These are phyloP conservation scores for Taenaris catops DNA, from an alignment of 2,888 invertebrate genomes.

Conservation along the genomic window DNA sequence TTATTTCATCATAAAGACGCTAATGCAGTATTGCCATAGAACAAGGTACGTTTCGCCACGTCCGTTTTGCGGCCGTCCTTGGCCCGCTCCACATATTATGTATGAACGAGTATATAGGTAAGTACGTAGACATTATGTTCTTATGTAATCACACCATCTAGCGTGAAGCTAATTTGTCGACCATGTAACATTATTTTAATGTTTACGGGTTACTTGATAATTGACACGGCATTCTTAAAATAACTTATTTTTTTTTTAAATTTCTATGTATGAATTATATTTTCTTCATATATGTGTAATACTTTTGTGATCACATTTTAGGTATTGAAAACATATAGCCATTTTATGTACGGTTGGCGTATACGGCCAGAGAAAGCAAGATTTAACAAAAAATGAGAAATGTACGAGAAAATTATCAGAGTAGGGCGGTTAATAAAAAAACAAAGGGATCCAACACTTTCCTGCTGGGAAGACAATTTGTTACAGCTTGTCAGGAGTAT, in stretches of 20 bases:
- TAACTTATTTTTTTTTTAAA: too few relatives aligned
- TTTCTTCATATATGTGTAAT: too few relatives aligned
- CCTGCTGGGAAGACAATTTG: conserved; percentile 10
- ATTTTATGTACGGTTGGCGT: too few relatives aligned
- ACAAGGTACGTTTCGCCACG: conserved; percentile 19
- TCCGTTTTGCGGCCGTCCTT: conserved; percentile 22
- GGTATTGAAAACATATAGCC: too few relatives aligned
- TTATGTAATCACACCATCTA: conserved; percentile 19
- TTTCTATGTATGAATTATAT: too few relatives aligned
- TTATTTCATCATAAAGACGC: conserved; percentile 21
- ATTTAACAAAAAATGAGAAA: not conserved
- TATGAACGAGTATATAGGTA: conserved; percentile 2
- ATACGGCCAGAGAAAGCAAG: too few relatives aligned
- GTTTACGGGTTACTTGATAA: too few relatives aligned
- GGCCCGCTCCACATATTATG: conserved; percentile 22
- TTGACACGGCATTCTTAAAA: too few relatives aligned
- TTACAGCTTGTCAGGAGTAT: conserved; percentile 14
- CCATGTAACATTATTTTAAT: too few relatives aligned
- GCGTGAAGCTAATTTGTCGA: too few relatives aligned
- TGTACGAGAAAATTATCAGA: not conserved
- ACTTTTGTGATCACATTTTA: too few relatives aligned
- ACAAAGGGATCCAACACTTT: conserved; percentile 10
- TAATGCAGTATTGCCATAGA: conserved; percentile 12
- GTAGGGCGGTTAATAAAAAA: conserved; percentile 9
- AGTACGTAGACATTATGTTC: too few relatives aligned